phyloP scores from a whole-genome alignment of 2,113 vertebrate species.

The Passerina amoena region DNA sequence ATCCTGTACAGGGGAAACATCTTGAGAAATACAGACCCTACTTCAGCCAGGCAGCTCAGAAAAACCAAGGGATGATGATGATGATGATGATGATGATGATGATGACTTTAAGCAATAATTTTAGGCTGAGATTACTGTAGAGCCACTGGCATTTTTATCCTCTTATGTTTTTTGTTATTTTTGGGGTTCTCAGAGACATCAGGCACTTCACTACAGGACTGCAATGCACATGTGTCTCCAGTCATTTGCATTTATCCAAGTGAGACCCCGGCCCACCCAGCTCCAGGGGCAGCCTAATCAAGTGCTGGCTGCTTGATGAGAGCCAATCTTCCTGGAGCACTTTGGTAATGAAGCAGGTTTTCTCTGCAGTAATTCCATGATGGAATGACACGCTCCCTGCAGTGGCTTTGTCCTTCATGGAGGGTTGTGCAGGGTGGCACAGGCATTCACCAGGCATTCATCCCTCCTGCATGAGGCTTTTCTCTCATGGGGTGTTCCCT shows the following conservation, averaged over 20 bases:
- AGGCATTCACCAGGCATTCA: not conserved
- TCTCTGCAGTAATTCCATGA: constrained; percentile 1
- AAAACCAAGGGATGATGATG: not conserved
- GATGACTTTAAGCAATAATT: not conserved
- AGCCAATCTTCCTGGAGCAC: constrained; percentile 21
- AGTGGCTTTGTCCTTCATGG: constrained; percentile 22
- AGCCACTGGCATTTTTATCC: not conserved
- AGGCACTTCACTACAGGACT: not conserved
- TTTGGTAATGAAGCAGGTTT: constrained; percentile 48
- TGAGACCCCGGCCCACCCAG: not conserved
- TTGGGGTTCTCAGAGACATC: not conserved
- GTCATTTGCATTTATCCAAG: not conserved
- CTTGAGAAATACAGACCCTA: not conserved
- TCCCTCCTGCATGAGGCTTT: not conserved
- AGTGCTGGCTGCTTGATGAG: constrained; percentile 44
- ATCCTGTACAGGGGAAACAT: not conserved
- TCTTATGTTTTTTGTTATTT: not conserved
- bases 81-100: no score
- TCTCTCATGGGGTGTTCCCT: not conserved
- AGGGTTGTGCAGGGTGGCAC: not conserved
- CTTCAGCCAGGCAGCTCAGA: not conserved
- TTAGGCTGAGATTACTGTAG: not conserved
- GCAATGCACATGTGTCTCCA: not conserved
- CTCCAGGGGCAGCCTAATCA: constrained; percentile 28
- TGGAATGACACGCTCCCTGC: not conserved